These are phyloP conservation scores for Anguilla obscura DNA, from an alignment of 2,797 vertebrate species.

Conservation along the genomic window DNA sequence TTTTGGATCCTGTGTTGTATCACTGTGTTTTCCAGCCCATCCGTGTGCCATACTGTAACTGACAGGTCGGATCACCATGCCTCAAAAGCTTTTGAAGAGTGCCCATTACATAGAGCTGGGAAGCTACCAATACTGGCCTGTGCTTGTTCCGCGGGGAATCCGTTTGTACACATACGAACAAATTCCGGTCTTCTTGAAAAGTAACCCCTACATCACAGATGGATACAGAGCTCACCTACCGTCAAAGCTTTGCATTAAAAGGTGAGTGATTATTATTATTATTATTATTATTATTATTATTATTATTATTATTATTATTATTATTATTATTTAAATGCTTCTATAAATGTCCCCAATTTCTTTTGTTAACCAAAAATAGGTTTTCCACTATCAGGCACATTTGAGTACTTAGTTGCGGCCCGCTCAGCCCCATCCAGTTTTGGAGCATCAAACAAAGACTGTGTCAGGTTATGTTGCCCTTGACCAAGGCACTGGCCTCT, in stretches of 20 bases:
- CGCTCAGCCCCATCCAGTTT: neutral
- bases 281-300: neutral
- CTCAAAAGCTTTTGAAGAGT: constrained; percentile 84
- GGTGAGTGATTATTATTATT: constrained; percentile 65
- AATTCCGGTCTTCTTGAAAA: constrained; percentile 87
- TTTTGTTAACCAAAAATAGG: neutral
- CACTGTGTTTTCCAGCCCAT: neutral
- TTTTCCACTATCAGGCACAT: neutral
- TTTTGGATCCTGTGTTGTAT: neutral
- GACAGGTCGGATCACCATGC: constrained; percentile 70
- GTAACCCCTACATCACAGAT: constrained; percentile 96
- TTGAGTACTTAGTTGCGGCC: neutral
- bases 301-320: neutral
- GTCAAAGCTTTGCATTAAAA: constrained; percentile 90
- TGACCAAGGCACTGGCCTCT: no score
- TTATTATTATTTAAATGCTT: neutral
- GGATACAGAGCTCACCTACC: constrained; percentile 94
- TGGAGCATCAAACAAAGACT: neutral
- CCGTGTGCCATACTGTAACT: constrained; percentile 28
- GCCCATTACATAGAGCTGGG: constrained; percentile 92
- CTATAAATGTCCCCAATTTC: neutral
- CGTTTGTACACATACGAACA: constrained; percentile 94
- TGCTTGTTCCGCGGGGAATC: constrained; percentile 90
- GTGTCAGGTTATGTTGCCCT: no score
- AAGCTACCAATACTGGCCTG: constrained; percentile 92